Conservation (phyloP, 2,113 vertebrate species). For the Sturnira hondurensis region DNA sequence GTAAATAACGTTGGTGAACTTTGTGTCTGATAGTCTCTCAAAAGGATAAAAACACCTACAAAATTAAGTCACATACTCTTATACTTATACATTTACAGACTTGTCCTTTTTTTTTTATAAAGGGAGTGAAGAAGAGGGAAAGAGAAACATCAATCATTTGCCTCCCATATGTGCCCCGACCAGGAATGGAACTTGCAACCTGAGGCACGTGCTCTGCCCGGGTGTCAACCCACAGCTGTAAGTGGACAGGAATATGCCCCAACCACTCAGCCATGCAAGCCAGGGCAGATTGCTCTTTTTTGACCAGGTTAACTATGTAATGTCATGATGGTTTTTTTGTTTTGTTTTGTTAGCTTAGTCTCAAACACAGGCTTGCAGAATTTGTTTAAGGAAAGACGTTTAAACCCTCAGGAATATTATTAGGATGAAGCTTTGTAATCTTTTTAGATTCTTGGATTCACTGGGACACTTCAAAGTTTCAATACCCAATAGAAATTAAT, state of each 20-base stretch:
- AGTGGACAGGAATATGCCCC: no score
- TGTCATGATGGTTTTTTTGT: not conserved
- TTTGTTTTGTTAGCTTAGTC: not conserved
- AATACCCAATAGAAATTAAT: not conserved
- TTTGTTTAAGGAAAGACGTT: not conserved
- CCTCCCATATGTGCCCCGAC: no score
- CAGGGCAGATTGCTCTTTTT: not conserved
- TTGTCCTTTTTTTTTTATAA: not conserved
- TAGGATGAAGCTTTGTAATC: not conserved
- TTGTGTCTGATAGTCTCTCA: not conserved
- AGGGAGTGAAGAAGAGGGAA: not conserved
- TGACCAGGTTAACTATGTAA: not conserved
- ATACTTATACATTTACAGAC: not conserved
- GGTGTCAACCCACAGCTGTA: no score
- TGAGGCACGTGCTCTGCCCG: no score
- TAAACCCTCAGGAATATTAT: not conserved
- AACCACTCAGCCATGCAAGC: no score
- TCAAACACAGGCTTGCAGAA: not conserved
- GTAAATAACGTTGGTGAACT: not conserved
- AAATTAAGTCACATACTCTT: not conserved
- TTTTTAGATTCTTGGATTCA: not conserved
- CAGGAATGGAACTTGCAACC: no score
- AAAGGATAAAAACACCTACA: not conserved
- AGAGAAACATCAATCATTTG: no score
- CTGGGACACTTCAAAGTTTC: not conserved